Evolutionary conservation across 2,888 invertebrate species (phyloP).

Genomic region (Ypsolopha sequella): DNA sequence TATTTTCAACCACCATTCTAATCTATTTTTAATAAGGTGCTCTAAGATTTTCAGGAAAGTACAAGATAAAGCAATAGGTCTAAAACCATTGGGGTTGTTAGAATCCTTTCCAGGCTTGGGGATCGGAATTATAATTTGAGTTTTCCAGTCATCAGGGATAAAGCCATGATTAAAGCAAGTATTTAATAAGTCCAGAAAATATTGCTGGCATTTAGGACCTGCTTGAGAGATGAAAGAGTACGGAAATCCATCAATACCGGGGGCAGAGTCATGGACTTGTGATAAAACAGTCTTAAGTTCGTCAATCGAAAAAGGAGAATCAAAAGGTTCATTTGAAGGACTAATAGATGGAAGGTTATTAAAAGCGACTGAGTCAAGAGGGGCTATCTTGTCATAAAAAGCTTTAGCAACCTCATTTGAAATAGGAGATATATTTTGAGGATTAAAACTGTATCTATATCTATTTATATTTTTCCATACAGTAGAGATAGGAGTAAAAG

Average conservation of each 20-base stretch:
- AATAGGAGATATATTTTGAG: not conserved
- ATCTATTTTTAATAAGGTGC: slow-evolving; percentile 14
- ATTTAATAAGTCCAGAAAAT: not conserved
- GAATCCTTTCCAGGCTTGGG: slow-evolving; percentile 15
- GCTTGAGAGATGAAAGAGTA: not conserved
- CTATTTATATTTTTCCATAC: not conserved
- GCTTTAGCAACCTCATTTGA: not conserved
- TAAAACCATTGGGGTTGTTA: slow-evolving; percentile 6
- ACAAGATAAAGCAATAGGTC: slow-evolving; percentile 16
- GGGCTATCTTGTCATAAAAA: not conserved
- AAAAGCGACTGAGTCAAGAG: not conserved
- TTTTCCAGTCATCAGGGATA: slow-evolving; percentile 11
- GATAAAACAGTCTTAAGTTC: not conserved
- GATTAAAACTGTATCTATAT: not conserved
- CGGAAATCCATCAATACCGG: not conserved
- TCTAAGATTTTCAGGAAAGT: slow-evolving; percentile 13
- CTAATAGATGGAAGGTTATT: not conserved
- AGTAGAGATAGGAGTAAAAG: not conserved
- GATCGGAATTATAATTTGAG: slow-evolving; percentile 16
- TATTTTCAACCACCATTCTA: slow-evolving; percentile 16
- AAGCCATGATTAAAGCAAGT: not conserved
- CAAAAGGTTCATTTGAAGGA: not conserved
- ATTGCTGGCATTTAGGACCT: not conserved
- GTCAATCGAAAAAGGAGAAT: not conserved
- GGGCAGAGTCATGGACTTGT: not conserved